phyloP scores from a whole-genome alignment of 2,797 vertebrate genomes.

The Galago senegalensis region DNA sequence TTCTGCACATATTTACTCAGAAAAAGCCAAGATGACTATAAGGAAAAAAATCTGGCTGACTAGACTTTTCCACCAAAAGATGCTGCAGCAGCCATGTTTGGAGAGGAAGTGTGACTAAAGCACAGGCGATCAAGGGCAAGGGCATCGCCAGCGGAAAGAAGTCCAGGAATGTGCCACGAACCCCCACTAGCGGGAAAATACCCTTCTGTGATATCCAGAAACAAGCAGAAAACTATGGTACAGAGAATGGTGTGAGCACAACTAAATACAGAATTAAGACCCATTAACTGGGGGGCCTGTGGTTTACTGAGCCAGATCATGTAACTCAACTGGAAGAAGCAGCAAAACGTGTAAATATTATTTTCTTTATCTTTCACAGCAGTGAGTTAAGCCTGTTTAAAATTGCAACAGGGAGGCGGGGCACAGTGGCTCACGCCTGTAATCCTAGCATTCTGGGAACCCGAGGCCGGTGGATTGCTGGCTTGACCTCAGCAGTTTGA shows the following conservation, averaged over 20 bases:
- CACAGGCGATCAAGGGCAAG: too few relatives aligned
- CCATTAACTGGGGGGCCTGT: background rate
- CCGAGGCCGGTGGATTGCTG: too few relatives aligned
- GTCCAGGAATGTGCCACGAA: accelerated
- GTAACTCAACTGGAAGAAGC: background rate
- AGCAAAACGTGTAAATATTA: background rate
- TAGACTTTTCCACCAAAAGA: background rate
- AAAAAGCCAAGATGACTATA: background rate
- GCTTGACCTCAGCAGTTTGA: too few relatives aligned
- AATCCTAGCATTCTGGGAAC: too few relatives aligned
- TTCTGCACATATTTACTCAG: background rate
- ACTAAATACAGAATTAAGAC: background rate
- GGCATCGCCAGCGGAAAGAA: background rate
- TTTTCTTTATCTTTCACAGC: constrained; percentile 10
- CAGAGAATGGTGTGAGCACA: background rate
- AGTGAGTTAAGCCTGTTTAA: background rate
- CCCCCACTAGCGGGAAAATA: background rate
- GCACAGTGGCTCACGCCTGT: too few relatives aligned
- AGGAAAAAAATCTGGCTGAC: background rate
- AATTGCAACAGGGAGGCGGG: background rate
- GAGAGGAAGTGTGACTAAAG: background rate
- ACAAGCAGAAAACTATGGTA: background rate
- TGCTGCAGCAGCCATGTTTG: accelerated
- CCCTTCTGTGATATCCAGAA: background rate
- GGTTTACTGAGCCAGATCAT: background rate